Conservation (phyloP, 2,797 vertebrate species). For the Gallirallus australis region DNA sequence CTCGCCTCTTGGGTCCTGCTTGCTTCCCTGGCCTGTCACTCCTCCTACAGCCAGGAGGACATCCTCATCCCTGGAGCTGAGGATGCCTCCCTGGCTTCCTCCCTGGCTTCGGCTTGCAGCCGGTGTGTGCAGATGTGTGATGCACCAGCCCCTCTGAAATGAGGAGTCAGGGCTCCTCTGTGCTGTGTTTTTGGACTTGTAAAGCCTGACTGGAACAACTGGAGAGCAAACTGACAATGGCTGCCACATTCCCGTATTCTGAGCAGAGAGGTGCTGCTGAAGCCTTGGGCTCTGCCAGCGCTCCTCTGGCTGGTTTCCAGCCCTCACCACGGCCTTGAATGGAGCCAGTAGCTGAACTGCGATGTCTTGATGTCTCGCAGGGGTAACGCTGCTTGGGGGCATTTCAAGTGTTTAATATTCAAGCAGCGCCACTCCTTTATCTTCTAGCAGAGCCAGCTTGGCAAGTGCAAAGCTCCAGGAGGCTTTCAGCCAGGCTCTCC, state of each 20-base stretch:
- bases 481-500: neutral
- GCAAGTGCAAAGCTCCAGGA: neutral
- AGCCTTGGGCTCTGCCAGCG: neutral
- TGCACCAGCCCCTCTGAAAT: neutral
- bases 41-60: neutral
- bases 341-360: neutral
- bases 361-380: accelerated
- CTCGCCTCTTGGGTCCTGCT: accelerated
- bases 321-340: accelerated
- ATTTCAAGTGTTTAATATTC: constrained; percentile 20
- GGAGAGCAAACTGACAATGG: neutral
- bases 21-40: neutral
- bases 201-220: neutral
- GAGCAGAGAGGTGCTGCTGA: neutral
- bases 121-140: neutral
- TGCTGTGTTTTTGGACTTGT: neutral
- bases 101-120: neutral
- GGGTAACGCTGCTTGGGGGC: neutral
- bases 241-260: neutral
- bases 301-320: neutral
- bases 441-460: constrained; percentile 31
- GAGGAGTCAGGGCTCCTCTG: accelerated
- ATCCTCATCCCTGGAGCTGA: neutral
- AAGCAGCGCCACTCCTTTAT: neutral
- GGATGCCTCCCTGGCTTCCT: neutral